Base-by-base conservation (phyloP, 2,888 invertebrate genomes). In the Drosophila rellima region DNA sequence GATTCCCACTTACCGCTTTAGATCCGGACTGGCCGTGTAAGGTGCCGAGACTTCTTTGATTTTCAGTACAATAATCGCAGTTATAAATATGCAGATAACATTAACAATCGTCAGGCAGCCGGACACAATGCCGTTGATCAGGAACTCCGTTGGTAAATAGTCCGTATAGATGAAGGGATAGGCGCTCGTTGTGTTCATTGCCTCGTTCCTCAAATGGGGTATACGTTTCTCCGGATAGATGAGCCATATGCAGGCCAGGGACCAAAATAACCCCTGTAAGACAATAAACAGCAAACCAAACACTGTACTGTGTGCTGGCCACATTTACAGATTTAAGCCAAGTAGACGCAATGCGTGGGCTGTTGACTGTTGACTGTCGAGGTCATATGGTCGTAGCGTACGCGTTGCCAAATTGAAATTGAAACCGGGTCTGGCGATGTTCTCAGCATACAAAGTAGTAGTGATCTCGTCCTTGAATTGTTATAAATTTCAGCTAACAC, bases 41-140 rank as follows among this genome's bases (percentile, higher is more conserved):
- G 96, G 97, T 54, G 96, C 96, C 0, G 96, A 95, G 8, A 97
- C 96, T 92, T 96, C 96, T 91, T 97, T 97, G 75, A 97, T 96
- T 94, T 96, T 96, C 52, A 97, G 93, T 69, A 97, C 95, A 72
- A 96, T 94, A 81, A 96, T 95, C 2, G 96, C 97, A 54, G 96
- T 96, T 80, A 96, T 94, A 90, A 96, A 96, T 89, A 97, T 97
- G 92, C 97, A 96, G 87, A 95, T 94, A 68, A 97, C 96, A 92
- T 97, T 97, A 35, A 97, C 94, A 52, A 97, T 93, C 2, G 97
- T 97, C 55, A 97, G 92, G 73, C 96, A 94, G 64, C 96, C 95
- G 88, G 97, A 97, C 59, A 97, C 95, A 61, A 96, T 95, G 23
- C 97, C 97, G 88, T 96, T 95, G 68, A 96, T 94, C 55, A 95